Base-by-base conservation (phyloP, 2,888 invertebrate genomes). In the Hermaeophaga mercurialis region DNA sequence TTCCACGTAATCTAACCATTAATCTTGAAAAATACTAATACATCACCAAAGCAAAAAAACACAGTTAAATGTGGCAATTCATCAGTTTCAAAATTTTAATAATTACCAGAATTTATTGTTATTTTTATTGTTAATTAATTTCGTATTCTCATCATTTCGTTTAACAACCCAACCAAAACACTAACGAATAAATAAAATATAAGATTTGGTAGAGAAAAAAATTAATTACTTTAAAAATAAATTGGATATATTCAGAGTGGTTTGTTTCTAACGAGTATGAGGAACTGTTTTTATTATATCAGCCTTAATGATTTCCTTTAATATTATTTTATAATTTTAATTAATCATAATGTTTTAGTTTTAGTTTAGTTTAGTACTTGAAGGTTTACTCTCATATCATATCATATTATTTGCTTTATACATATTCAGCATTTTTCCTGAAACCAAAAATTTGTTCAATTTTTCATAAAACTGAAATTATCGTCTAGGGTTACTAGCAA, bases 81-180 rank as follows among this genome's bases (percentile, higher is more conserved):
- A 49, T 49, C 39, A 49, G 12, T 49, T 39, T 49, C 28, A 49
- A 41, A 39, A 49, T 31, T 49, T 49, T 41, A 39, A 31, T 31
- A 49, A 49, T 49, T 41, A 49, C 28, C 49, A 41, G 26, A 49
- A 49, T 49, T 49, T 39, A 49, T 48, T n/a, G n/a, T n/a, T n/a
- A n/a, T n/a, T n/a, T n/a, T n/a, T n/a, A n/a, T n/a, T 39, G 31
- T 49, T 49, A 49, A 49, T 49, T 49, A 49, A 49, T 49, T 26
- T 49, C 7, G 11, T 49, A 28, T 49, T 49, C 49, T 28, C 49
- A 49, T 49, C 39, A 49, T 49, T 49, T 39, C 26, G 28, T 49
- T 28, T 19, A 49, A 31, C 39, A 49, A 49, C 3, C 49, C 28
- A 49, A 49, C 39, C 49, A 49, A 49, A 49, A 49, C 49, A 34